Base-by-base conservation (phyloP, 2,797 vertebrate species). In the Pyrocephalus nanus region DNA sequence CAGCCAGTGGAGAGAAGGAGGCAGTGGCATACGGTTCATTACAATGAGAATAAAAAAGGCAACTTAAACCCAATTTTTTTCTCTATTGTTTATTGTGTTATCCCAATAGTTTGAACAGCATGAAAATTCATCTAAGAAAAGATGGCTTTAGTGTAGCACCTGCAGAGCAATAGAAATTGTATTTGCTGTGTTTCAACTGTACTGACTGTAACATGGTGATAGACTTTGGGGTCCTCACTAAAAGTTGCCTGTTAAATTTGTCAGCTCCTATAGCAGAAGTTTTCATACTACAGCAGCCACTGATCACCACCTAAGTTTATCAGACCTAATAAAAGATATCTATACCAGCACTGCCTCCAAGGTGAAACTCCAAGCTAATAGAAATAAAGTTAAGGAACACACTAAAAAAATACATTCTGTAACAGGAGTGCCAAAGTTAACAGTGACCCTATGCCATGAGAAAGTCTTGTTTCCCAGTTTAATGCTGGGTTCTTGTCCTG, bases 401-500 rank as follows among this genome's bases (percentile, higher is more conserved):
- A 3, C 32, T 51, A 61, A 66, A 66, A 86, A 53, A 32, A 32
- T 43, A 57, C 43, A 43, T 69, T 23, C 42, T 0, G 0, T 29
- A 55, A 38, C 4, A 4, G 40, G 11, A 69, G 16, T 26, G 16
- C 16, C 50, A 86, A 83, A 47, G 12, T 5, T 71, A 66, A 62
- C 0, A 2, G 34, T 51, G 54, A 50, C 21, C 57, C 18, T 60
- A 5, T 0, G 2, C 29, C 12, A 13, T 40, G 32, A 70, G 42
- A 70, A 66, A 71, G 11, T 3, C 45, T 86, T 11, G 3, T 64
- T 74, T 38, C 48, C 36, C 25, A 25, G 45, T 72, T 54, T 51
- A 43, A 12, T 91, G 75, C 58, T 82, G 36, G 25, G 10, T 80
- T 86, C 74, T 62, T 20, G 8, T 50, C 60, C 36, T 67, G 66